phyloP scores from a whole-genome alignment of 1,140 invertebrate species.

The Periplaneta americana region DNA sequence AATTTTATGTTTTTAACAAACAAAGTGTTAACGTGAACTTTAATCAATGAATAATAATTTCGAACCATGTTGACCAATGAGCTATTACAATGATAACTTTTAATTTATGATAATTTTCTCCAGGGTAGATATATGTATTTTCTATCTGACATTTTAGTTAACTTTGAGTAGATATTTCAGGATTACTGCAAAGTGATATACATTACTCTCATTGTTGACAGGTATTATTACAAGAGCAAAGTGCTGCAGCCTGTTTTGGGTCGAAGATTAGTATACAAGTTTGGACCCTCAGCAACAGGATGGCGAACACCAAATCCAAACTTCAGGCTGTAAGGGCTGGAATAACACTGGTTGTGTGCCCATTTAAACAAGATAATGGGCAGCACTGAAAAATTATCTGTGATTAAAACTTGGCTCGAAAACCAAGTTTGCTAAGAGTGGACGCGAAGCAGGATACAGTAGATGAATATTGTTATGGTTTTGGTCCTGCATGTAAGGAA shows the following conservation, averaged over 20 bases:
- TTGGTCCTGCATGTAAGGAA: too few relatives aligned
- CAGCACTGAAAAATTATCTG: neutral
- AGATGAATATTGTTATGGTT: too few relatives aligned
- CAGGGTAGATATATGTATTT: too few relatives aligned
- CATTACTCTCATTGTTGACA: slow-evolving; percentile 23
- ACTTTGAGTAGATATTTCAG: neutral
- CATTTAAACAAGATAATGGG: neutral
- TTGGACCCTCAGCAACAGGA: slow-evolving; percentile 45
- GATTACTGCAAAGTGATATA: neutral
- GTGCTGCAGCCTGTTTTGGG: slow-evolving; percentile 52
- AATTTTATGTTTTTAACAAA: too few relatives aligned
- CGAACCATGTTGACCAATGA: too few relatives aligned
- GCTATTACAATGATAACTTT: too few relatives aligned
- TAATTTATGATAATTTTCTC: too few relatives aligned
- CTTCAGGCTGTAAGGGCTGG: slow-evolving; percentile 17
- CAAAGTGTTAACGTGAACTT: too few relatives aligned
- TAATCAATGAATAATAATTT: too few relatives aligned
- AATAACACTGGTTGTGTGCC: neutral
- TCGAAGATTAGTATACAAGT: slow-evolving; percentile 52
- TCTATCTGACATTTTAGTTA: neutral
- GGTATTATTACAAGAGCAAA: slow-evolving; percentile 54
- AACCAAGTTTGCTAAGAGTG: neutral
- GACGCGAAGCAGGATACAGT: too few relatives aligned
- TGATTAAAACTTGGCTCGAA: neutral
- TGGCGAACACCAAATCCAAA: slow-evolving; percentile 39